phyloP scores from a whole-genome alignment of 2,888 invertebrate species.

The Pammene fasciana region DNA sequence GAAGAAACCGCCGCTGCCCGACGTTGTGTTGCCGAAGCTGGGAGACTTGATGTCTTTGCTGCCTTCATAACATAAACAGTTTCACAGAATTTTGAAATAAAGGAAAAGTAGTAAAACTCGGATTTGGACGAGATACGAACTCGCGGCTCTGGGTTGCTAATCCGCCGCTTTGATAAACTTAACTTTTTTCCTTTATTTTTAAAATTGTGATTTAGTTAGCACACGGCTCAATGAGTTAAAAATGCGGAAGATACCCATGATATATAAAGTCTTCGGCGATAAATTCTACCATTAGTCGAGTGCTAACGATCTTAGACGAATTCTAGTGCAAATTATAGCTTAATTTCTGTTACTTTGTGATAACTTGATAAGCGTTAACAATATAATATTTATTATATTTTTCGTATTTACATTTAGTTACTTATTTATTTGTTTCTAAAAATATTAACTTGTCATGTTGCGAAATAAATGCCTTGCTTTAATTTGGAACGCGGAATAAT shows the following conservation, averaged over 20 bases:
- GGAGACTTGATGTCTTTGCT: slow-evolving; percentile 87
- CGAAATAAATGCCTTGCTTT: background rate
- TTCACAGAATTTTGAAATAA: background rate
- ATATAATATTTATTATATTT: slow-evolving; percentile 15
- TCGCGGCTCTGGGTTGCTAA: background rate
- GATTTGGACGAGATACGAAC: background rate
- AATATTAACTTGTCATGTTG: background rate
- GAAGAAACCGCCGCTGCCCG: slow-evolving; percentile 81
- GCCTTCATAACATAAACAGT: slow-evolving; percentile 57
- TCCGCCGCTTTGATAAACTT: background rate
- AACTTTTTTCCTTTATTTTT: background rate
- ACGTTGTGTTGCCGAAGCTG: slow-evolving; percentile 88
- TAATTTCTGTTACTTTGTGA: slow-evolving; percentile 34
- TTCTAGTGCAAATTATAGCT: slow-evolving; percentile 34
- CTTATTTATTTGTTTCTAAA: slow-evolving; percentile 10
- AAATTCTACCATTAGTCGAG: too few relatives aligned
- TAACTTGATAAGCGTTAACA: slow-evolving; percentile 30
- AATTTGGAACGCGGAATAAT: background rate
- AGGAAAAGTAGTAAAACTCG: background rate
- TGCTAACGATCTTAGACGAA: slow-evolving; percentile 8
- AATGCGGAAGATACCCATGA: background rate
- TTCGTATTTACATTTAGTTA: too few relatives aligned
- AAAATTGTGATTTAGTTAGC: background rate
- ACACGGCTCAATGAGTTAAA: background rate
- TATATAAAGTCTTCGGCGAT: background rate